These are phyloP conservation scores for Ylistrum balloti DNA, from an alignment of 1,140 invertebrate genomes.

Conservation along the genomic window DNA sequence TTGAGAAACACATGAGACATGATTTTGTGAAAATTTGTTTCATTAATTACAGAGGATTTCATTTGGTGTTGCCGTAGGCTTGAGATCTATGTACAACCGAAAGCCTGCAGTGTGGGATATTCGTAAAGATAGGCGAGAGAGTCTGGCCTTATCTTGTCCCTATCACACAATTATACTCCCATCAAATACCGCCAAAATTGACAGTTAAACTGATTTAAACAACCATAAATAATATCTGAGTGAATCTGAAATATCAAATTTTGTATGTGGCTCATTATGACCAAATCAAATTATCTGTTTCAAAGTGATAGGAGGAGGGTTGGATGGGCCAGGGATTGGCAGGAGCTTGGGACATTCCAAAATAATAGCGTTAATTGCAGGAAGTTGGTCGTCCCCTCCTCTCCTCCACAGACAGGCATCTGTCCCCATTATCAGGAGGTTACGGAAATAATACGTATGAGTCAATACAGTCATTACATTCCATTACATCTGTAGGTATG, in stretches of 20 bases:
- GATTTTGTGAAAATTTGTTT: slow-evolving; percentile 36
- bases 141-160: background rate
- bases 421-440: background rate
- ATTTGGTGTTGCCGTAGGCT: background rate
- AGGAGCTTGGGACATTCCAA: slow-evolving; percentile 32
- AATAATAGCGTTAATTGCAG: slow-evolving; percentile 35
- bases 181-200: slow-evolving; percentile 12
- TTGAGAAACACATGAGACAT: slow-evolving; percentile 3
- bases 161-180: slow-evolving; percentile 25
- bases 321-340: background rate
- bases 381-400: background rate
- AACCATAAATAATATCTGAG: background rate
- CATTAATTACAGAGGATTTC: slow-evolving; percentile 26
- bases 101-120: background rate
- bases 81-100: background rate
- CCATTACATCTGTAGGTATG: background rate
- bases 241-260: slow-evolving; percentile 36
- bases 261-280: slow-evolving; percentile 34
- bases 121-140: slow-evolving; percentile 9
- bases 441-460: background rate
- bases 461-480: background rate
- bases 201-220: slow-evolving; percentile 40
- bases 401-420: background rate
- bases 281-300: slow-evolving; percentile 26
- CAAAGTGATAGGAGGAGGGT: background rate